A percentile compares a stretch with the other conserved stretches of the same genome.
These are phyloP conservation scores for Plectrocnemia conspersa DNA, from an alignment of 1,140 invertebrate genomes.

Conservation along the genomic window DNA sequence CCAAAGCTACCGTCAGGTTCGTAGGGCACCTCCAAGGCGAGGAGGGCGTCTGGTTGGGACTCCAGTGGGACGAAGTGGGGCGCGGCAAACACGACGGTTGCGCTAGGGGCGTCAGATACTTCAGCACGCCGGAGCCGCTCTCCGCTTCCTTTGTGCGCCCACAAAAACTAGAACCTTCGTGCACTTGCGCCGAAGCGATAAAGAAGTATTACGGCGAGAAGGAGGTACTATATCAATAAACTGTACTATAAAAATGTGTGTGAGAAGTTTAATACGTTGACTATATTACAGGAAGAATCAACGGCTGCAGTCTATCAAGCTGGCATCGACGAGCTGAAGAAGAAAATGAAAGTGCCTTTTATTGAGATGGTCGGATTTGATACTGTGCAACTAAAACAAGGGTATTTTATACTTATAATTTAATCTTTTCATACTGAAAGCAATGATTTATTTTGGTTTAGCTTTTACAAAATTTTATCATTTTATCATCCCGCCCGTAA, in stretches of 20 bases:
- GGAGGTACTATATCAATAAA: constrained; percentile 42
- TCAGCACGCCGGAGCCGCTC: constrained; percentile 63
- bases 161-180: constrained; percentile 69
- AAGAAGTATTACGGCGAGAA: constrained; percentile 65
- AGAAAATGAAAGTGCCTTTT: constrained; percentile 55
- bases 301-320: constrained; percentile 46
- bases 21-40: constrained; percentile 54
- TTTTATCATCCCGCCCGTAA: no score
- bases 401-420: constrained; percentile 43
- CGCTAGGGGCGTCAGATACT: constrained; percentile 76
- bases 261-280: not conserved
- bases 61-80: constrained; percentile 87
- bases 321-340: constrained; percentile 49
- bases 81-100: constrained; percentile 89
- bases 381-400: constrained; percentile 76
- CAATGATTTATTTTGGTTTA: no score
- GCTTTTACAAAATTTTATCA: no score
- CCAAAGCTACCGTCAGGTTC: constrained; percentile 40
- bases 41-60: constrained; percentile 72
- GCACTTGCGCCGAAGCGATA: constrained; percentile 67
- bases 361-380: constrained; percentile 86
- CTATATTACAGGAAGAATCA: constrained; percentile 44
- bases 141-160: constrained; percentile 84
- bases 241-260: not conserved
- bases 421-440: no score